phyloP scores from a whole-genome alignment of 2,113 vertebrate species.

The Camelus bactrianus region DNA sequence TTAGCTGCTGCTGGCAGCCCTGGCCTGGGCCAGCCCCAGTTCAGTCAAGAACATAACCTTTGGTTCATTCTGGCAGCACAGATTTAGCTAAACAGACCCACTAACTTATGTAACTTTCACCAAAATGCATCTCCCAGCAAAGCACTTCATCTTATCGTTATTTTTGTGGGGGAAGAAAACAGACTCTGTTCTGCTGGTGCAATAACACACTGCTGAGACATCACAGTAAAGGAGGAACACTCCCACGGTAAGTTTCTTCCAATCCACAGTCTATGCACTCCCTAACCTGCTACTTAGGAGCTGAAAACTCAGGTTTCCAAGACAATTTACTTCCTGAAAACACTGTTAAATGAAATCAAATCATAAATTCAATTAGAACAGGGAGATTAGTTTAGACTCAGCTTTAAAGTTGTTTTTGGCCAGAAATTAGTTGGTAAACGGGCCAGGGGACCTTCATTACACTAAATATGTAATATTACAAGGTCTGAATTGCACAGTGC shows the following conservation, averaged over 20 bases:
- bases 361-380: conserved; percentile 48
- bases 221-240: neutral
- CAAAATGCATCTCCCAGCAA: neutral
- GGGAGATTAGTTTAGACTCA: neutral
- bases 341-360: conserved; percentile 11
- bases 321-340: conserved; percentile 43
- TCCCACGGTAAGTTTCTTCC: neutral
- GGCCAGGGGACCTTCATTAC: neutral
- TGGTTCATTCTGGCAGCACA: neutral
- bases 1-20: neutral
- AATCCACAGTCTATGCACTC: neutral
- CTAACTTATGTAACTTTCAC: neutral
- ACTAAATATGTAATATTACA: neutral
- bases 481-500: neutral
- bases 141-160: neutral
- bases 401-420: neutral
- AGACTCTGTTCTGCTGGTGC: neutral
- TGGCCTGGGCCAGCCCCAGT: neutral
- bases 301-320: conserved; percentile 46
- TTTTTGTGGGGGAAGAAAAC: neutral
- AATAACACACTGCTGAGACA: neutral
- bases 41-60: neutral
- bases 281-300: conserved; percentile 6
- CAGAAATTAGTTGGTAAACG: conserved; percentile 15
- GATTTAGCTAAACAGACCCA: neutral